Base-by-base conservation (phyloP, 2,797 vertebrate genomes). In the Amniataba percoides region DNA sequence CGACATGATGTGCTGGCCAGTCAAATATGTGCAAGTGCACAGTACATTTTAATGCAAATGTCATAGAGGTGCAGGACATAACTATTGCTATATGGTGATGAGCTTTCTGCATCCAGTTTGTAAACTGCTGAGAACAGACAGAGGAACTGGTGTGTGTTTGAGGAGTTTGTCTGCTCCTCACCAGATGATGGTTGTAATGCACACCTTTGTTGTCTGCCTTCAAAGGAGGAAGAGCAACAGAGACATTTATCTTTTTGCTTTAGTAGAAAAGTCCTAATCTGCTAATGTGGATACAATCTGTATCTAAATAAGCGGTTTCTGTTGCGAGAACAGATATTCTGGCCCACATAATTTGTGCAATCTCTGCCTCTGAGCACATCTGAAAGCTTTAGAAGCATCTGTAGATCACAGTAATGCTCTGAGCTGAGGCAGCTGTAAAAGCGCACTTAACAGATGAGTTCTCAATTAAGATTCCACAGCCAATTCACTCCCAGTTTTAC, bases 371-470 rank as follows among this genome's bases (percentile, higher is more conserved):
- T 42, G 40, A 74, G 69, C 21, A 46, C 69, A 27, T 74, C 58
- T 78, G 31, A 75, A 46, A 60, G 43, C 60, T 58, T 67, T 21
- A 62, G 15, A 71, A 58, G 6, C n/a, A 59, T 55, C 46, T 25
- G 65, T 71, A 76, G 80, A 87, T 83, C 76, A 77, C 7, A 51
- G 56, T n/a, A 39, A 80, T 36, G 53, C 62, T 57, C 25, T 43
- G 43, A 70, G 39, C 68, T 11, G 2, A 61, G 63, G 34, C 77
- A 77, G 73, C 74, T 85, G 69, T 56, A 62, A 80, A 80, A 78
- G 69, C 56, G 56, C 55, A 55, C 34, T 69, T 67, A 46, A 56
- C 76, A 82, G 64, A 85, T 82, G 64, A 81, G 39, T 55, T 81
- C 66, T 80, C 79, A 52, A 61, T 82, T 78, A 67, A 64, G 52